phyloP scores from a whole-genome alignment of 2,797 vertebrate species.

The Prunella strophiata region DNA sequence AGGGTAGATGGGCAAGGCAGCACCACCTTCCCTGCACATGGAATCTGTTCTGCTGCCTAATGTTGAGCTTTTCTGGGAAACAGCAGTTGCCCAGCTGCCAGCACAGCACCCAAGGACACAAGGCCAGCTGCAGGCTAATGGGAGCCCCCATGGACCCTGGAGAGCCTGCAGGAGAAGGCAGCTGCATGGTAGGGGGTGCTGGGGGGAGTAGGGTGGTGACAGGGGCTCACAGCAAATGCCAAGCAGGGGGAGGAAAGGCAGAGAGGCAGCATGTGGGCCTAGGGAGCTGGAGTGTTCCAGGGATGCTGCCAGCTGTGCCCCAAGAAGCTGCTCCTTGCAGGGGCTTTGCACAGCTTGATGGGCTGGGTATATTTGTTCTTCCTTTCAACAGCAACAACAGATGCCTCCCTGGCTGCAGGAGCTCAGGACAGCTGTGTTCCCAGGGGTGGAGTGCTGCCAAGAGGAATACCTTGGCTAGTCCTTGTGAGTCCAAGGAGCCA shows the following conservation, averaged over 20 bases:
- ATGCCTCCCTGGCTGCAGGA: neutral
- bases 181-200: fast-evolving
- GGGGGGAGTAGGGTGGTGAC: fast-evolving
- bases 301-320: conserved; percentile 4
- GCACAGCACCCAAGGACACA: neutral
- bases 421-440: neutral
- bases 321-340: neutral
- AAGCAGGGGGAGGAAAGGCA: neutral
- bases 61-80: fast-evolving
- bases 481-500: fast-evolving
- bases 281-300: neutral
- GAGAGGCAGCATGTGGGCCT: fast-evolving
- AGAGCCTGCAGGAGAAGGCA: neutral
- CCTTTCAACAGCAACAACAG: neutral
- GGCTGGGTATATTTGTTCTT: neutral
- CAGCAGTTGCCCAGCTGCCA: fast-evolving
- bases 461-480: neutral
- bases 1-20: neutral
- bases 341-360: neutral
- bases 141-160: neutral
- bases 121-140: neutral
- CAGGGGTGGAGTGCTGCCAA: neutral
- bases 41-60: neutral
- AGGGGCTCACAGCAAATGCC: neutral
- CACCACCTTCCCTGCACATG: fast-evolving